These are phyloP conservation scores for Eupithecia abbreviata DNA, from an alignment of 2,888 invertebrate species.

Conservation along the genomic window DNA sequence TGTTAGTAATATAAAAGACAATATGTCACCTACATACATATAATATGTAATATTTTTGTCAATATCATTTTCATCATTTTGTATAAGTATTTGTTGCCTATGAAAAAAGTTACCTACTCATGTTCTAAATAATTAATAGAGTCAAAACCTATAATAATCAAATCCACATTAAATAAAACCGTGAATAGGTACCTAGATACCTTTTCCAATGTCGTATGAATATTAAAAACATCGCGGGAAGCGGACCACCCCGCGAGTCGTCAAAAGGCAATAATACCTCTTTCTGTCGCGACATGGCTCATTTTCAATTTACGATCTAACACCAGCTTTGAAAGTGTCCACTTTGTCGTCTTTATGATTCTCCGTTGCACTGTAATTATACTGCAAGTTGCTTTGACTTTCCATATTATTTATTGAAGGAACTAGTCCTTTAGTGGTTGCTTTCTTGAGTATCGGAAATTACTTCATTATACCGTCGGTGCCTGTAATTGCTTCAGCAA, in stretches of 20 bases:
- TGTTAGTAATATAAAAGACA: too few species aligned
- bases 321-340: constrained; percentile 46
- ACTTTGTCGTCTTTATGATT: constrained; percentile 38
- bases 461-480: constrained; percentile 10
- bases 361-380: constrained; percentile 33
- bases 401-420: constrained; percentile 31
- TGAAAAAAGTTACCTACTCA: too few species aligned
- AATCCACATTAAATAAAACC: neutral
- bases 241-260: constrained; percentile 49
- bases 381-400: constrained; percentile 31
- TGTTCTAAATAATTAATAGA: neutral
- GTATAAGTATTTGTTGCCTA: too few species aligned
- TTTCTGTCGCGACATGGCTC: constrained; percentile 38
- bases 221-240: constrained; percentile 11
- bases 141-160: neutral
- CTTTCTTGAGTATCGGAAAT: constrained; percentile 25
- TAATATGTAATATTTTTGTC: too few species aligned
- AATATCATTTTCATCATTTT: too few species aligned
- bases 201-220: neutral
- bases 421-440: constrained; percentile 12
- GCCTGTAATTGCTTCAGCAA: neutral
- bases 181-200: neutral
- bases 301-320: constrained; percentile 56
- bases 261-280: constrained; percentile 45
- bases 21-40: too few species aligned